phyloP scores from a whole-genome alignment of 2,888 invertebrate genomes.

The Ctena decussata region DNA sequence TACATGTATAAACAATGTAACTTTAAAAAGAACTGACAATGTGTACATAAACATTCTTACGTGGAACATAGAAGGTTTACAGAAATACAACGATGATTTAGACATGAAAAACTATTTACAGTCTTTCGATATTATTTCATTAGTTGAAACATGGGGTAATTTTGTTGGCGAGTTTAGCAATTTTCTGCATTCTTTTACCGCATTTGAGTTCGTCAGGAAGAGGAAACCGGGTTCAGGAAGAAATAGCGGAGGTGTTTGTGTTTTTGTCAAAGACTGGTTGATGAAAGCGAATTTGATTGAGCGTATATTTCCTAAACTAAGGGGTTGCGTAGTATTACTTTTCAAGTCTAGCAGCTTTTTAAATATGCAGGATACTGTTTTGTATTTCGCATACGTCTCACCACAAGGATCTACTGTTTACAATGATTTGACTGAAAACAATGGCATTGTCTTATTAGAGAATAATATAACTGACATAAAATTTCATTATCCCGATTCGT shows the following conservation, averaged over 20 bases:
- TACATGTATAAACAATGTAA: neutral
- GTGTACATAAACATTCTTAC: constrained; percentile 1
- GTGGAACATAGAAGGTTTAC: constrained; percentile 15
- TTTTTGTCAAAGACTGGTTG: constrained; percentile 21
- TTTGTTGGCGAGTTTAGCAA: constrained; percentile 12
- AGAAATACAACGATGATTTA: neutral
- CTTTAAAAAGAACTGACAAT: neutral
- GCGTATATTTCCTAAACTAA: constrained; percentile 9
- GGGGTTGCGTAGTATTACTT: constrained; percentile 22
- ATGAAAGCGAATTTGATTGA: neutral
- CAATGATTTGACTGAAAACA: constrained; percentile 9
- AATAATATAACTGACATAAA: constrained; percentile 22
- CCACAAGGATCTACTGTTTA: constrained; percentile 38
- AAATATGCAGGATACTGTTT: constrained; percentile 10
- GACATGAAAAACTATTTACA: constrained; percentile 7
- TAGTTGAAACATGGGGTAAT: constrained; percentile 28
- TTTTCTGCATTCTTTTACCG: constrained; percentile 8
- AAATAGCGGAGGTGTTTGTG: constrained; percentile 24
- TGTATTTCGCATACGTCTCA: constrained; percentile 14
- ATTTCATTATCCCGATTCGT: constrained; percentile 12
- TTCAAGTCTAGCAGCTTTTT: constrained; percentile 14
- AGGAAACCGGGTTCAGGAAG: neutral
- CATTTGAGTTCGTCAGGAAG: constrained; percentile 19
- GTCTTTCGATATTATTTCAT: constrained; percentile 25
- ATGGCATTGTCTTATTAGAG: constrained; percentile 32